Evolutionary conservation across 1,140 invertebrate genomes (phyloP), one percentile per base, ranked within the genome.

Genomic region (Harlomillsia oculata): DNA sequence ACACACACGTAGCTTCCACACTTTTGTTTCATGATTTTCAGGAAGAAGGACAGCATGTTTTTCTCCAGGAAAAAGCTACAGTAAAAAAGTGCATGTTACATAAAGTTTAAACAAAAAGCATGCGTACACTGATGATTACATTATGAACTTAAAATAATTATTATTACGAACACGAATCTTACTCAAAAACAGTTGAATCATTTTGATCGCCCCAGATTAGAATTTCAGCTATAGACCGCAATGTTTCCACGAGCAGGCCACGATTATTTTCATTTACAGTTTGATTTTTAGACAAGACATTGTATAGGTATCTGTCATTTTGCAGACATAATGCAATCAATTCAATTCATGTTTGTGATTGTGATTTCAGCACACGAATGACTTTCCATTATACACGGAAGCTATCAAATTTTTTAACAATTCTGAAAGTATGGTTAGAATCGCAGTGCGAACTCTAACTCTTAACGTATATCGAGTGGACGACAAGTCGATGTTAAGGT

Each of bases 151-250:
- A n/a, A n/a, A n/a, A n/a, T n/a, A n/a, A n/a, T n/a, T n/a, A n/a
- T n/a, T n/a, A n/a, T n/a, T n/a, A n/a, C n/a, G n/a, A n/a, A n/a
- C n/a, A n/a, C n/a, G n/a, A n/a, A n/a, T n/a, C n/a, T 83, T 80
- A 98, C 95, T 99, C 96, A 78, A 99, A 99, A 28, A 99, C 94
- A 59, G 91, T 87, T 60, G 91, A 92, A 72, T 98, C 97, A 82
- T 99, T 99, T 76, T 99, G 96, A 76, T 99, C 97, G 25, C 97
- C 96, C 96, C 97, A 99, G 70, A 99, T 99, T 9, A 99, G 76
- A 70, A 99, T 99, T 76, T 99, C 96, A 20, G 96, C 92, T 67
- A 99, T 98, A 34, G 90, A 95, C 63, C 94, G 77, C 45, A 99
- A 73, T 0, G 92, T 97, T 75, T 99, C 96, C 13, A 99, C 94